Evolutionary conservation across 1,140 invertebrate genomes (phyloP).

Genomic region (Zophobas atratus): DNA sequence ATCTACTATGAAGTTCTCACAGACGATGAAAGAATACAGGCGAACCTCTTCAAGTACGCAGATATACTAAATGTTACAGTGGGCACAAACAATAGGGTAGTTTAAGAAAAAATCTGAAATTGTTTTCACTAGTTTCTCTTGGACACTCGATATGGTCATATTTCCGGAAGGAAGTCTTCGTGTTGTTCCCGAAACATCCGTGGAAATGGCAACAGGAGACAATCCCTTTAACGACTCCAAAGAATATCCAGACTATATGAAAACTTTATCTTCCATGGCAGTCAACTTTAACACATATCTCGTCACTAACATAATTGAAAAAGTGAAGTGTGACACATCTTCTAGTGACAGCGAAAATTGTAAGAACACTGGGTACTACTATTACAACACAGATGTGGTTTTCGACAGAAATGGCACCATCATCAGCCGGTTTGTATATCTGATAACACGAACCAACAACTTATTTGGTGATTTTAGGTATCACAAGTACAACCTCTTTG

Average conservation of each 20-base stretch:
- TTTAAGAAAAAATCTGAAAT: neutral
- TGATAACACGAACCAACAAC: neutral
- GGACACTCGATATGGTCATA: conserved; percentile 8
- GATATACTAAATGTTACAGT: neutral
- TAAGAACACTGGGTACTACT: conserved; percentile 66
- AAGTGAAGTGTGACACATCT: conserved; percentile 66
- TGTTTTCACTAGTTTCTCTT: neutral
- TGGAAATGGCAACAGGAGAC: neutral
- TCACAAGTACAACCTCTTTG: conserved; percentile 76
- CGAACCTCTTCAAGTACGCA: neutral
- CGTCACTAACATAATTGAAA: conserved; percentile 71
- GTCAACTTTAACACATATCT: neutral
- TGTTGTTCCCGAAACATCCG: neutral
- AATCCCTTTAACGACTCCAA: neutral
- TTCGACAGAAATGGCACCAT: no score
- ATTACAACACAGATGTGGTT: conserved; percentile 74
- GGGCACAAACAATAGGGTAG: neutral
- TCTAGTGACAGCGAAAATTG: conserved; percentile 60
- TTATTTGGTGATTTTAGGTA: conserved; percentile 69
- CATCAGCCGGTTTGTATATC: no score
- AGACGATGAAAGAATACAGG: neutral
- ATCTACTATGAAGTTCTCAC: neutral
- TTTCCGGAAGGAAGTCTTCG: conserved; percentile 16
- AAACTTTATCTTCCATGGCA: conserved; percentile 1
- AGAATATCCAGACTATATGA: neutral